Evolutionary conservation across 1,140 invertebrate genomes (phyloP), one percentile per base, ranked within the genome.

Genomic region (Arctopsyche grandis): DNA sequence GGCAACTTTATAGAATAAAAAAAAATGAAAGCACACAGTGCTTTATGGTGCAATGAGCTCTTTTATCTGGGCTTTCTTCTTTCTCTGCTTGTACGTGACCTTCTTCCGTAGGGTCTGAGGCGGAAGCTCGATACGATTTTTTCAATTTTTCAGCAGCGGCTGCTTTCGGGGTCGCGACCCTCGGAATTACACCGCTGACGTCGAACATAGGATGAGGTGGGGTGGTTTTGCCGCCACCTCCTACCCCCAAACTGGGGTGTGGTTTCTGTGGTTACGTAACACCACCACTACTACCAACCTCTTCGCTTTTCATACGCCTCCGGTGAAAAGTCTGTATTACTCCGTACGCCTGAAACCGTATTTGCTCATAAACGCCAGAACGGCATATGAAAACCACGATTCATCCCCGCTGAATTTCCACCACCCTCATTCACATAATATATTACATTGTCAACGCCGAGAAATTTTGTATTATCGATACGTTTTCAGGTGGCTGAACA

Each of bases 191-290:
- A 44, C 9, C 52, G 74, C 74, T 16, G 74, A 76, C 52, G 26
- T 63, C 5, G 63, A 12, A 29, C 63, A 12, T 22, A 26, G 24
- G 24, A 66, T 22, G 21, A 66, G 22, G 63, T 9, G 21, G 14
- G 63, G 48, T 52, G 48, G 48, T 12, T 52, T 52, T 14, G 3
- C 12, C 10, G 12, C 48, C 16, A 52, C 5, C n/a, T 16, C 9
- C 58, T 19, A 26, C 10, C 5, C 56, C n/a, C 16, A 16, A 1
- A 60, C 9, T 22, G 24, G 74, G 58, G 52, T 38, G 74, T 63
- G 52, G 69, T 48, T 71, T 71, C 43, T 63, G 74, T 66, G 58
- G 19, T 76, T 76, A 76, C 56, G 22, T 76, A 76, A 76, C 56
- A 76, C 48, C 63, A 66, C 24, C 63, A 26, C 56, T 56, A 63